Percentiles rank a stretch among this genome's conserved stretches.
phyloP scores from a whole-genome alignment of 2,113 vertebrate species.

The Ciconia stormi region DNA sequence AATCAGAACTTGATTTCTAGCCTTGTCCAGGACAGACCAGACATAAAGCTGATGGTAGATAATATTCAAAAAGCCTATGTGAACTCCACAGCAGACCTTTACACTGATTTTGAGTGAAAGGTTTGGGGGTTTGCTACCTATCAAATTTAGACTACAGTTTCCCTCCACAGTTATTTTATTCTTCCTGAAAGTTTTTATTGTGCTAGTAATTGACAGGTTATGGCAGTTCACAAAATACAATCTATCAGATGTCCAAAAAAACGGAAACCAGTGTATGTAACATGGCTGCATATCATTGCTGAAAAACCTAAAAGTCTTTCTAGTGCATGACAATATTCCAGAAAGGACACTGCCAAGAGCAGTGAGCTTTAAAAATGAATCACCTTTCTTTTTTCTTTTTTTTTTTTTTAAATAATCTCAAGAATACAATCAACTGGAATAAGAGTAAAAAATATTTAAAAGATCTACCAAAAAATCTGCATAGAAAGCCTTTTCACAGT shows the following conservation, averaged over 20 bases:
- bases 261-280: neutral
- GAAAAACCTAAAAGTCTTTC: neutral
- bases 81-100: neutral
- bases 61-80: neutral
- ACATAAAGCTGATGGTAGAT: neutral
- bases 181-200: neutral
- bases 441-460: slow-evolving; percentile 9
- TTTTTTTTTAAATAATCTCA: neutral
- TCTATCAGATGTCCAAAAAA: neutral
- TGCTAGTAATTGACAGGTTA: slow-evolving; percentile 39
- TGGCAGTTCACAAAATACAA: slow-evolving; percentile 35
- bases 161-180: neutral
- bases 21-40: neutral
- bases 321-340: neutral
- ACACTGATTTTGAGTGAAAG: neutral
- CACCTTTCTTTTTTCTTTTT: neutral
- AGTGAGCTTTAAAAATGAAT: neutral
- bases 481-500: slow-evolving; percentile 54
- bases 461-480: slow-evolving; percentile 23
- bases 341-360: neutral
- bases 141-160: slow-evolving; percentile 13
- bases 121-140: neutral
- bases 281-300: neutral
- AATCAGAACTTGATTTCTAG: neutral
- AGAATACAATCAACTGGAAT: neutral